A percentile compares a stretch with the other conserved stretches of the same genome.
Conservation (phyloP, 2,113 vertebrate species). For the Labrus mixtus region DNA sequence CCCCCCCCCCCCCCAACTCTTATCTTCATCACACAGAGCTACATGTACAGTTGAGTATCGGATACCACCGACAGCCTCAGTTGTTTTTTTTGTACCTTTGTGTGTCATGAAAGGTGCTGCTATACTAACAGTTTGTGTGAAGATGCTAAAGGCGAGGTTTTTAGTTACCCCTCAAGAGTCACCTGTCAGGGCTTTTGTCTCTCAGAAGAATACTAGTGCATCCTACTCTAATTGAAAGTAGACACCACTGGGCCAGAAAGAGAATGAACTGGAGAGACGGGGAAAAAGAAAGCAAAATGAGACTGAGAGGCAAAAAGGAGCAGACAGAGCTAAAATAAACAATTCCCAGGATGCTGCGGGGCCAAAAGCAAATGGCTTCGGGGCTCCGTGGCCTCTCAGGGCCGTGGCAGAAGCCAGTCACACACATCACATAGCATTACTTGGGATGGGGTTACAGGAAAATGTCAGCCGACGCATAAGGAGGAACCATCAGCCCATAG, state of each 20-base stretch:
- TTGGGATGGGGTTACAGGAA: conserved; percentile 84
- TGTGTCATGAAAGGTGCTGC: conserved; percentile 58
- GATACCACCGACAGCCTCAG: conserved; percentile 50
- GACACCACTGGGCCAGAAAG: conserved; percentile 65
- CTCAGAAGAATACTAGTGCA: conserved; percentile 65
- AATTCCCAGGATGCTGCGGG: conserved; percentile 68
- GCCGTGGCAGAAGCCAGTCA: conserved; percentile 83
- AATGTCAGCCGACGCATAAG: conserved; percentile 85
- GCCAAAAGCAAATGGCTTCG: conserved; percentile 65
- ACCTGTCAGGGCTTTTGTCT: conserved; percentile 74
- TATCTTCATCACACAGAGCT: conserved; percentile 52
- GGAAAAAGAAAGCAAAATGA: conserved; percentile 45
- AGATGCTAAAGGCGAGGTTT: conserved; percentile 69
- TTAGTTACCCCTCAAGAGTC: conserved; percentile 70
- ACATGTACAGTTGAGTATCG: conserved; percentile 62
- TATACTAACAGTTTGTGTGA: conserved; percentile 65
- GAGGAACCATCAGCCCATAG: conserved; percentile 84
- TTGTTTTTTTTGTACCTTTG: conserved; percentile 59
- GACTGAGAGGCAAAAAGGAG: conserved; percentile 57
- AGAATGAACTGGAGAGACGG: conserved; percentile 51
- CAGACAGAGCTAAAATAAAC: conserved; percentile 76
- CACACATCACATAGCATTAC: conserved; percentile 85
- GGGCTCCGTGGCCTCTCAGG: conserved; percentile 71
- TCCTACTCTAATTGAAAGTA: conserved; percentile 73
- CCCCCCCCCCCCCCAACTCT: conserved; percentile 44